Conservation (phyloP, 1,140 invertebrate genomes). For the Aporrectodea caliginosa region DNA sequence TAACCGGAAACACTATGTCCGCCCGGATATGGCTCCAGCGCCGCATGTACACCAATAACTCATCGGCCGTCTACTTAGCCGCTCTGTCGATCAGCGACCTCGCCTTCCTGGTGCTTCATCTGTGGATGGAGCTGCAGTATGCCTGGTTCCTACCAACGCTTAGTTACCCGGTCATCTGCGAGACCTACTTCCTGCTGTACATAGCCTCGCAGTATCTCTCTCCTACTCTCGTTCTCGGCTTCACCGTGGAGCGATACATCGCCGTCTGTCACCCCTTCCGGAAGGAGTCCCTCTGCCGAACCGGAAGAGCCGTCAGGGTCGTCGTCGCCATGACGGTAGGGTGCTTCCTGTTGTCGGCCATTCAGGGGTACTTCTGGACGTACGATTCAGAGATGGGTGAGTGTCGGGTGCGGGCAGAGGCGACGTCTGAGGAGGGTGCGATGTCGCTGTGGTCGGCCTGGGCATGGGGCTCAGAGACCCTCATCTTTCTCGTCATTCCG, state of each 20-base stretch:
- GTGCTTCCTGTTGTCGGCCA: slow-evolving; percentile 35
- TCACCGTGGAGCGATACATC: slow-evolving; percentile 90
- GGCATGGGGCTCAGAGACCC: slow-evolving; percentile 43
- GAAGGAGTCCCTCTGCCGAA: slow-evolving; percentile 80
- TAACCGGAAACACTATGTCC: slow-evolving; percentile 48
- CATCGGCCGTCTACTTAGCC: slow-evolving; percentile 50
- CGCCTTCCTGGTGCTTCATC: slow-evolving; percentile 43
- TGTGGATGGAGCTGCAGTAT: slow-evolving; percentile 41
- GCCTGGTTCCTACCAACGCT: slow-evolving; percentile 41
- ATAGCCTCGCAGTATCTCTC: slow-evolving; percentile 48
- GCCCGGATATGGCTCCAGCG: slow-evolving; percentile 50
- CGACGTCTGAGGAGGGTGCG: slow-evolving; percentile 29
- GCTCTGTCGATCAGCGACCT: slow-evolving; percentile 48
- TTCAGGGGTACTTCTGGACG: slow-evolving; percentile 48
- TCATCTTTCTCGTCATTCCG: slow-evolving; percentile 48
- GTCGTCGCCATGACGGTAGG: slow-evolving; percentile 39
- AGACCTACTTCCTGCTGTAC: slow-evolving; percentile 44
- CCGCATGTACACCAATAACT: slow-evolving; percentile 44
- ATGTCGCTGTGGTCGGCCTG: slow-evolving; percentile 41
- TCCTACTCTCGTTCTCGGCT: slow-evolving; percentile 61
- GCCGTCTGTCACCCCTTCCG: slow-evolving; percentile 91
- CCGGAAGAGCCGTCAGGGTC: slow-evolving; percentile 65
- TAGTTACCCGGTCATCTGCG: slow-evolving; percentile 41
- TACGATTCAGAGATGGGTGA: slow-evolving; percentile 25
- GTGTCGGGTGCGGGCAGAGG: slow-evolving; percentile 34